These are phyloP conservation scores for Chymomyza fuscimana DNA, from an alignment of 2,888 invertebrate species.

Conservation along the genomic window DNA sequence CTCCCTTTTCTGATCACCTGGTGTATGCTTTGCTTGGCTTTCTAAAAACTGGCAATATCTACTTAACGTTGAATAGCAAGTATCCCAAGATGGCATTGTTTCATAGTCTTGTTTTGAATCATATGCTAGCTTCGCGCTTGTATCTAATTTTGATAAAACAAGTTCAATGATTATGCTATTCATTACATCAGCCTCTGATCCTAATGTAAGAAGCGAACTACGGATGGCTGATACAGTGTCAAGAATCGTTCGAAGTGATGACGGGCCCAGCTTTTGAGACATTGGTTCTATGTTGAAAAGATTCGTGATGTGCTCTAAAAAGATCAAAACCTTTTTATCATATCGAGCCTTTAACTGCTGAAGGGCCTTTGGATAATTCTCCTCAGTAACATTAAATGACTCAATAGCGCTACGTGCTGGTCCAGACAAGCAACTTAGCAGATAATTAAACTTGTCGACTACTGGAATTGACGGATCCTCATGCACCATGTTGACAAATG, in stretches of 20 bases:
- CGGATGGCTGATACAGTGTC: conserved; percentile 9
- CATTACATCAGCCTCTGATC: conserved; percentile 21
- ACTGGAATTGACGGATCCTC: conserved; percentile 1
- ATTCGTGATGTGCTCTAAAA: conserved; percentile 24
- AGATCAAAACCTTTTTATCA: conserved; percentile 22
- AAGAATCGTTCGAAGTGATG: conserved; percentile 14
- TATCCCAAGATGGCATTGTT: neutral
- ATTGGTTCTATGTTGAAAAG: conserved; percentile 16
- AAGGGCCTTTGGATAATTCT: conserved; percentile 21
- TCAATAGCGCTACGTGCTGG: conserved; percentile 16
- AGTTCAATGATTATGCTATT: conserved; percentile 20
- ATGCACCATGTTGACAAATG: conserved; percentile 15
- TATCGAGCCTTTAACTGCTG: conserved; percentile 14
- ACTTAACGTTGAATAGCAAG: too few species aligned
- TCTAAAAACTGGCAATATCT: too few species aligned
- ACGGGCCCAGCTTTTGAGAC: too few species aligned
- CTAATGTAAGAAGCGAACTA: conserved; percentile 13
- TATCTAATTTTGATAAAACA: conserved; percentile 18
- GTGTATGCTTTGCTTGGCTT: too few species aligned
- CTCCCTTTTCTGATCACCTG: too few species aligned
- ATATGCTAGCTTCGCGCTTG: conserved; percentile 1
- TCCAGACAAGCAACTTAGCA: conserved; percentile 14
- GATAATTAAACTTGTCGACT: neutral
- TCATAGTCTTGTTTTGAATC: conserved; percentile 15
- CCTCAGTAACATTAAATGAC: conserved; percentile 15